Conservation (phyloP, 1,140 invertebrate species). For the Frieseomelitta varia region DNA sequence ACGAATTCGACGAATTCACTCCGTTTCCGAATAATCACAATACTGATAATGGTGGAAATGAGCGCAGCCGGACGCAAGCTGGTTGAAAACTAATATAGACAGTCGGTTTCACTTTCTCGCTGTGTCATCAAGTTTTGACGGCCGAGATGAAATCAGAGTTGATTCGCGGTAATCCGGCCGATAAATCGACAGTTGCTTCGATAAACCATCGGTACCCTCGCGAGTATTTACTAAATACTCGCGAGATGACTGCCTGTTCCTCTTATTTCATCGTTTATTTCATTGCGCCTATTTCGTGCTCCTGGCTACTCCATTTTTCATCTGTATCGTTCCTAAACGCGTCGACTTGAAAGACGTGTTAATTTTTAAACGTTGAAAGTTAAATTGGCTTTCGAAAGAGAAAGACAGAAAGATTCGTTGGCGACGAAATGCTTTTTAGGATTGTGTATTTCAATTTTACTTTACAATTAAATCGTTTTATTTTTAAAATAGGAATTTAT, state of each 20-base stretch:
- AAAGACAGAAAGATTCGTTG: neutral
- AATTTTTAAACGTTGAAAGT: slow-evolving; percentile 22
- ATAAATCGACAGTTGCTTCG: slow-evolving; percentile 39
- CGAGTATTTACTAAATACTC: slow-evolving; percentile 42
- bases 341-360: slow-evolving; percentile 2
- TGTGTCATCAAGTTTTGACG: slow-evolving; percentile 42
- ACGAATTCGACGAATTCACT: neutral
- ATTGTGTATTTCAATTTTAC: no score
- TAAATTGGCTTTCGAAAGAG: no score
- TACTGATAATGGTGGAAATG: slow-evolving; percentile 12
- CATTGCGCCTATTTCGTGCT: neutral
- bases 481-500: no score
- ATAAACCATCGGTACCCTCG: slow-evolving; percentile 15
- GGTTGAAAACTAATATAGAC: slow-evolving; percentile 48
- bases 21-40: slow-evolving; percentile 18
- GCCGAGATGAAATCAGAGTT: slow-evolving; percentile 43
- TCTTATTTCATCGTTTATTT: neutral
- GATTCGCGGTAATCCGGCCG: slow-evolving; percentile 49
- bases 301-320: slow-evolving; percentile 1
- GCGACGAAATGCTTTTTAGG: neutral
- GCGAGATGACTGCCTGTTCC: neutral
- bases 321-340: slow-evolving; percentile 20
- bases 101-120: slow-evolving; percentile 44
- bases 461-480: no score
- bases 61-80: slow-evolving; percentile 20